phyloP scores from a whole-genome alignment of 1,140 invertebrate species.

The Drosophila pandora region DNA sequence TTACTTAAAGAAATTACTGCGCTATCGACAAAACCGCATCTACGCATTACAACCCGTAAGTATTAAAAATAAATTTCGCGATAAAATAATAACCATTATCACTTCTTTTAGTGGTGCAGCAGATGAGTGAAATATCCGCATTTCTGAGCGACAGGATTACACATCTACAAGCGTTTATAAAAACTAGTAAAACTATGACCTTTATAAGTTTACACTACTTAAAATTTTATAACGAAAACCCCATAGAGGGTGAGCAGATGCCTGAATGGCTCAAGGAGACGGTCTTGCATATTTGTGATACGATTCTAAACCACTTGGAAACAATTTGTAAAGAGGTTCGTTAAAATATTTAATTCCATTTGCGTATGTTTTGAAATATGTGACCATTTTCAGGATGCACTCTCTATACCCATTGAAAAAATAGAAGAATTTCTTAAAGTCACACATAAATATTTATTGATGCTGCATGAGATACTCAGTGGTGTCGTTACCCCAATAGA shows the following conservation, averaged over 20 bases:
- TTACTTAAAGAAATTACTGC: constrained; percentile 24
- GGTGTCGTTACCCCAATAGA: constrained; percentile 17
- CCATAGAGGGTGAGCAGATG: not conserved
- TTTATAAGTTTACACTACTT: constrained; percentile 47
- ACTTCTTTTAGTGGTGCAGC: constrained; percentile 36
- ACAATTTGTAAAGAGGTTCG: constrained; percentile 27
- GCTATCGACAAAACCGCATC: constrained; percentile 1
- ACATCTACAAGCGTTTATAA: constrained; percentile 26
- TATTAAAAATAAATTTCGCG: not conserved
- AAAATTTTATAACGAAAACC: not conserved
- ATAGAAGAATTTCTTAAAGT: constrained; percentile 36
- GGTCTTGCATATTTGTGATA: constrained; percentile 46
- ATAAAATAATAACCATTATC: not conserved
- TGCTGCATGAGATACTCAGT: constrained; percentile 46
- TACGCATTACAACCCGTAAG: constrained; percentile 37
- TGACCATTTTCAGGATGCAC: constrained; percentile 15
- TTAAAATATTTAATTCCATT: not conserved
- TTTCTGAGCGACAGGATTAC: constrained; percentile 10
- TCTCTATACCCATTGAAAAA: constrained; percentile 13
- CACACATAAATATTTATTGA: constrained; percentile 27
- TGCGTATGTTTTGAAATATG: not conserved
- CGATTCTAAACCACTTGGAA: constrained; percentile 21
- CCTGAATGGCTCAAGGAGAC: constrained; percentile 52
- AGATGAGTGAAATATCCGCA: constrained; percentile 29
- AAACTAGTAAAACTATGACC: constrained; percentile 50